Evolutionary conservation across 2,797 vertebrate genomes (phyloP), one percentile per base, ranked within the genome.

Genomic region (Sebastes paucispinis): DNA sequence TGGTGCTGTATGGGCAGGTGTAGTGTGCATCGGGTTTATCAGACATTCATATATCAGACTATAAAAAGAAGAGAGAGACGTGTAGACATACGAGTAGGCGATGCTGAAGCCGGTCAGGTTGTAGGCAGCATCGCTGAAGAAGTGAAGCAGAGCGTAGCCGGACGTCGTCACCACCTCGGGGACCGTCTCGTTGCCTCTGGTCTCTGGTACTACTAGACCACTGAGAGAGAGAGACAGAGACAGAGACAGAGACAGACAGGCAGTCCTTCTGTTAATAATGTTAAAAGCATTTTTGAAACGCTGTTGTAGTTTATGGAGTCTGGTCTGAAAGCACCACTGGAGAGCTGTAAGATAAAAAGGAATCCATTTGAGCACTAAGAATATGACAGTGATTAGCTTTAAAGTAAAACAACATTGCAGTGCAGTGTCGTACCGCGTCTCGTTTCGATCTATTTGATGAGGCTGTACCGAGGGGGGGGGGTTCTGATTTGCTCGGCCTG

Each of bases 31-130:
- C 12, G n/a, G 34, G 22, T 25, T 43, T 5, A 16, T 43, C 36
- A 25, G 36, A 25, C 36, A 47, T 25, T 43, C 14, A 24, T 14
- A 6, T 18, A 13, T 31, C 25, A 29, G 65, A 27, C 16, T 47
- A 47, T 13, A 54, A 7, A 4, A 8, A 25, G 47, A n/a, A 34
- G 20, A 32, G 20, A 20, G 20, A 20, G 8, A 62, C 2, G 6
- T 36, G 0, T 2, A 11, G 32, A 86, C 91, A 0, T 87, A 93
- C 92, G 91, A 91, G 92, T 98, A 99, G 0, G 96, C 96, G 90
- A 99, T 97, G 96, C 97, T 98, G 93, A 99, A 99, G 76, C 98
- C 98, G 4, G 98, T 99, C 87, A 99, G 94, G 90, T 99, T 99
- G 92, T 99, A 99, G 50, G 98, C 97, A 18, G 98, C 98, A 2